A percentile compares a stretch with the other conserved stretches of the same genome.
These are phyloP conservation scores for Loxodonta africana DNA, from an alignment of 2,113 vertebrate species.

Conservation along the genomic window DNA sequence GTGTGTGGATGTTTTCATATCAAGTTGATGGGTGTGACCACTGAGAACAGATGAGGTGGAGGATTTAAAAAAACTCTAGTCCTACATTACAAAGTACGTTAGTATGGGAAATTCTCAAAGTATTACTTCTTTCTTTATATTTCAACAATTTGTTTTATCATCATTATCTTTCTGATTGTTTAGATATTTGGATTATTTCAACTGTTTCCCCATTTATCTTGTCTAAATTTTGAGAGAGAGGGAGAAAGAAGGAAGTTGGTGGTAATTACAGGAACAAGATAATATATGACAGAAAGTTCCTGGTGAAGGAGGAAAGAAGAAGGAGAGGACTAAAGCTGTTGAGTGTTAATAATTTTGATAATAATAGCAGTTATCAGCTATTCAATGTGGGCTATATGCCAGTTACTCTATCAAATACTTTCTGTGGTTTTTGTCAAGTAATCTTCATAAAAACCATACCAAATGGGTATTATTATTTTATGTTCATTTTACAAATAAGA, in stretches of 20 bases:
- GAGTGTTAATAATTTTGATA: constrained; percentile 14
- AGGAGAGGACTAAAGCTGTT: constrained; percentile 7
- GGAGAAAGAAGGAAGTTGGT: neutral
- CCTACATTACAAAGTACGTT: neutral
- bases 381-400: constrained; percentile 11
- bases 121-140: neutral
- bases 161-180: neutral
- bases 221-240: neutral
- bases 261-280: neutral
- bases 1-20: neutral
- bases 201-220: neutral
- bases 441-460: constrained; percentile 43
- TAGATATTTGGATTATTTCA: neutral
- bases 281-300: neutral
- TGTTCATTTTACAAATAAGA: constrained; percentile 40
- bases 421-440: constrained; percentile 43
- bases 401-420: constrained; percentile 47
- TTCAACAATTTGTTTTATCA: neutral
- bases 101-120: neutral
- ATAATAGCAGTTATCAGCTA: neutral
- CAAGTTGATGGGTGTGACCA: neutral
- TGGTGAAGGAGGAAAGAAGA: neutral
- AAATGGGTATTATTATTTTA: constrained; percentile 55
- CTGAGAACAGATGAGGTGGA: neutral
- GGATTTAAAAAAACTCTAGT: neutral